Conservation (phyloP, 2,888 invertebrate genomes). For the Liopterus haemorrhoidalis region DNA sequence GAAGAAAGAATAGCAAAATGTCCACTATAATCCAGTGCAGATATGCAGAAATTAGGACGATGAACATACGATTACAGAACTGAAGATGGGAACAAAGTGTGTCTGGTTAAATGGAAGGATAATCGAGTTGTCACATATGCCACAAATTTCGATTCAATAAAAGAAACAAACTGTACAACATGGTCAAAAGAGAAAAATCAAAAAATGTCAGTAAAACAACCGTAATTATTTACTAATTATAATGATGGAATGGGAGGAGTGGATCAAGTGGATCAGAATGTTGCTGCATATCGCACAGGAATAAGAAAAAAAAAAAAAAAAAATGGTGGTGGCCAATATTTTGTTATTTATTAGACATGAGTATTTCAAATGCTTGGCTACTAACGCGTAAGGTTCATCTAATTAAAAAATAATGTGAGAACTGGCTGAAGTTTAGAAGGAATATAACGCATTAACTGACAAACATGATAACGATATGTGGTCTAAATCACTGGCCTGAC, state of each 20-base stretch:
- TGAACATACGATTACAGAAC: constrained; percentile 6
- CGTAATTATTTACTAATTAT: constrained; percentile 9
- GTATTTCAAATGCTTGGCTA: constrained; percentile 13
- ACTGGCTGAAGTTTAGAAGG: constrained; percentile 2
- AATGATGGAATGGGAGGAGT: constrained; percentile 18
- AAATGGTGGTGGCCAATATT: constrained; percentile 22
- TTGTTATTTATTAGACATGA: constrained; percentile 16
- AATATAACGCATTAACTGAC: constrained; percentile 4
- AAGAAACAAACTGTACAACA: background rate
- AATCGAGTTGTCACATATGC: background rate
- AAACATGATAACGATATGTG: constrained; percentile 5
- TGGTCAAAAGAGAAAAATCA: background rate
- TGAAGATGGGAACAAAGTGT: constrained; percentile 3
- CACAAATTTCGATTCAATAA: background rate
- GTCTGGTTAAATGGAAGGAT: constrained; percentile 7
- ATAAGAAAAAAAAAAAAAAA: constrained; percentile 12
- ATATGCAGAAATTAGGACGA: constrained; percentile 1
- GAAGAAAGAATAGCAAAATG: constrained; percentile 5
- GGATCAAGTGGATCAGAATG: constrained; percentile 14
- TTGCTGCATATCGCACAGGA: constrained; percentile 13
- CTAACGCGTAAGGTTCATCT: constrained; percentile 11
- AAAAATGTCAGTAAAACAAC: background rate
- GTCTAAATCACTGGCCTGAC: background rate
- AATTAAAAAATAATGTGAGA: background rate
- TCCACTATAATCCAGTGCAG: background rate